phyloP scores from a whole-genome alignment of 2,113 vertebrate species.

The Agelaius phoeniceus region DNA sequence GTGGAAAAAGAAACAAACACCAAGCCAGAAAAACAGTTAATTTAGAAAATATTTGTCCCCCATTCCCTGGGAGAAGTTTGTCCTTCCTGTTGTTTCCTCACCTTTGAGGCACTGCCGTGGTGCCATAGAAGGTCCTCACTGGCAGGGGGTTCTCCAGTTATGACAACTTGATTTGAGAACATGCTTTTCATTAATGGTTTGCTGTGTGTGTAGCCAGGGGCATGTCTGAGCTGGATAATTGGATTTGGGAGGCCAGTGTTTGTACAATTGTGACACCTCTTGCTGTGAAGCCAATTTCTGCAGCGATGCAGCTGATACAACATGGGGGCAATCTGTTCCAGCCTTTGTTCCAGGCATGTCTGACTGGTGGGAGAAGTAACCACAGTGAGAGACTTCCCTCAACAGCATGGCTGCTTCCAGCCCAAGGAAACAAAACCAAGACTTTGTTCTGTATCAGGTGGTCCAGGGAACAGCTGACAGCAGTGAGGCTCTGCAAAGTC shows the following conservation, averaged over 20 bases:
- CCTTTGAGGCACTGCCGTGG: accelerated
- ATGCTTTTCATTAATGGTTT: not conserved
- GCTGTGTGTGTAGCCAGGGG: not conserved
- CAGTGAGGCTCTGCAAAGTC: not conserved
- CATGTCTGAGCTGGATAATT: not conserved
- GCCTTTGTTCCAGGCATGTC: not conserved
- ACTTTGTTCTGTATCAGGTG: not conserved
- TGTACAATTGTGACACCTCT: not conserved
- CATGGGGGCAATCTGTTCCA: not conserved
- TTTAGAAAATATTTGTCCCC: not conserved
- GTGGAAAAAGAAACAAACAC: not conserved
- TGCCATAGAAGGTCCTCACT: not conserved
- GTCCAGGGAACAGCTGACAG: not conserved
- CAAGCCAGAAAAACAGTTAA: not conserved
- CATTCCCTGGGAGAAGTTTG: not conserved
- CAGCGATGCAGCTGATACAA: not conserved
- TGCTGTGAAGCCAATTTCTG: not conserved
- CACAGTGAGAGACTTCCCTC: not conserved
- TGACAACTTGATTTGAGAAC: not conserved
- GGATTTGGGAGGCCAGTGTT: not conserved
- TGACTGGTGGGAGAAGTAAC: not conserved
- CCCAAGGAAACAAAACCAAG: not conserved
- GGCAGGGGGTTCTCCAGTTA: not conserved
- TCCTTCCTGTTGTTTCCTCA: not conserved
- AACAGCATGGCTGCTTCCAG: not conserved